Evolutionary conservation across 2,797 vertebrate species (phyloP).

Genomic region (Cyprinella venusta): DNA sequence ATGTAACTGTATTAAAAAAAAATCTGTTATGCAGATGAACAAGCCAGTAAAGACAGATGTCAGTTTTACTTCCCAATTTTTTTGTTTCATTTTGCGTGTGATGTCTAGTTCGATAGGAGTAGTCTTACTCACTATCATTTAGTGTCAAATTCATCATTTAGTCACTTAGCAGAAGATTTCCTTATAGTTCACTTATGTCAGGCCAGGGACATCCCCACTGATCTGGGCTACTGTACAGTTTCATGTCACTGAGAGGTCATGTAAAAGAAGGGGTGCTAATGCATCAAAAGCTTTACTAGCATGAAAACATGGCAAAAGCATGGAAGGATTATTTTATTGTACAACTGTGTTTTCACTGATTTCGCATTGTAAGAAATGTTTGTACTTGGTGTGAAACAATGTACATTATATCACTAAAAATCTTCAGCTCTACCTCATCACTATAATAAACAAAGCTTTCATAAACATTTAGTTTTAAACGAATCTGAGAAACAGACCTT

Average conservation of each 20-base stretch:
- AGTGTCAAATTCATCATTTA: background rate
- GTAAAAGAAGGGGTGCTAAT: background rate
- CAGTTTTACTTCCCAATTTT: slow-evolving; percentile 13
- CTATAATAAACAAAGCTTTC: background rate
- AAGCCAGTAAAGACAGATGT: background rate
- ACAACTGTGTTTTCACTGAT: background rate
- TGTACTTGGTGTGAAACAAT: background rate
- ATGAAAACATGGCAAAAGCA: background rate
- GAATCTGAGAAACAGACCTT: slow-evolving; percentile 5
- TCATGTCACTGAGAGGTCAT: background rate
- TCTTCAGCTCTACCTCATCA: background rate
- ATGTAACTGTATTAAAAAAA: background rate
- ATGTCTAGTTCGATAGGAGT: background rate
- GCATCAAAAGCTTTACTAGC: background rate
- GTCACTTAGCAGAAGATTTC: background rate
- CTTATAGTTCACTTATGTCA: background rate
- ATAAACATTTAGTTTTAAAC: background rate
- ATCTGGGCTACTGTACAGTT: background rate
- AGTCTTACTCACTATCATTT: background rate
- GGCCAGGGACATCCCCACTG: background rate
- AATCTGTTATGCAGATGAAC: background rate
- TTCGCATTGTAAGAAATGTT: background rate
- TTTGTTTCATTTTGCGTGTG: background rate
- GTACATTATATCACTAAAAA: background rate
- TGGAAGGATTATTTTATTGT: background rate